A percentile compares a stretch with the other conserved stretches of the same genome.
phyloP scores from a whole-genome alignment of 2,113 vertebrate genomes.

The Gorsachius goisagi region DNA sequence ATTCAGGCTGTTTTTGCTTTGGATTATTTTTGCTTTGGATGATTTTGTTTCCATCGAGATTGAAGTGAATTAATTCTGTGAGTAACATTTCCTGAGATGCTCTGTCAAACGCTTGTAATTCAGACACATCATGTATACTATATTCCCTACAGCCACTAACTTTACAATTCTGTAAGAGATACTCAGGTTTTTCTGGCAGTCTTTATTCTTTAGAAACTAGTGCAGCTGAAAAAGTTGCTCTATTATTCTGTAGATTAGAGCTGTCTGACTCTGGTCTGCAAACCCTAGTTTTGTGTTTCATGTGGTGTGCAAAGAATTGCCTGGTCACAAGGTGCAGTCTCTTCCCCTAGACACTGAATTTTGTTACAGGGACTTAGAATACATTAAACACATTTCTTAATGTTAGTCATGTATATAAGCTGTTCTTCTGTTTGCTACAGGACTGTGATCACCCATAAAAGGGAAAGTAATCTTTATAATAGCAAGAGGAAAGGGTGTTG shows the following conservation, averaged over 20 bases:
- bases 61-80: constrained; percentile 21
- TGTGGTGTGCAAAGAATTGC: neutral
- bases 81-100: constrained; percentile 14
- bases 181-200: neutral
- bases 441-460: neutral
- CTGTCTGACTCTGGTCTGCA: neutral
- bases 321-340: neutral
- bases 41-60: neutral
- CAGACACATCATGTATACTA: neutral
- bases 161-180: neutral
- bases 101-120: constrained; percentile 6
- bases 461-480: neutral
- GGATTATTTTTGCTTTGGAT: neutral
- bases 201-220: neutral
- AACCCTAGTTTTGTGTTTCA: neutral
- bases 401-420: neutral
- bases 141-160: neutral
- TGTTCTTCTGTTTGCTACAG: neutral
- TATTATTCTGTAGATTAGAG: neutral
- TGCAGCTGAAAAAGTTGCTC: neutral
- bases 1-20: neutral
- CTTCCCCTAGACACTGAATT: neutral
- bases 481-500: neutral
- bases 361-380: neutral
- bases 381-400: neutral